Evolutionary conservation across 2,888 invertebrate species (phyloP).

Genomic region (Oligia strigilis): DNA sequence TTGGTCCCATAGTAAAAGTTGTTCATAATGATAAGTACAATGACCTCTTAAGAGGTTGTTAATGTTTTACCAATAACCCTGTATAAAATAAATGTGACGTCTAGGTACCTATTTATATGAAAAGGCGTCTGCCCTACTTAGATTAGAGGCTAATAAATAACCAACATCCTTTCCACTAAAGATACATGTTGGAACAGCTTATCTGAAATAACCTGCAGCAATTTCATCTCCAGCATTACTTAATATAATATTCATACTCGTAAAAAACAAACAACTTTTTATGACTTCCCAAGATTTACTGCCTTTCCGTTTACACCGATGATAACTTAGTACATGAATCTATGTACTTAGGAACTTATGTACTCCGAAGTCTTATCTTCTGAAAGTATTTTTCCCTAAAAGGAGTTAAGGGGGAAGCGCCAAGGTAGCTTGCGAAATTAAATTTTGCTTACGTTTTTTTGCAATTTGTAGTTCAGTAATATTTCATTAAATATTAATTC

Average conservation of each 20-base stretch:
- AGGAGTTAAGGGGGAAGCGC: slow-evolving; percentile 26
- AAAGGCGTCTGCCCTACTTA: background rate
- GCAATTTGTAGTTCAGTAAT: no score
- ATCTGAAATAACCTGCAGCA: slow-evolving; percentile 43
- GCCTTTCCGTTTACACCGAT: slow-evolving; percentile 56
- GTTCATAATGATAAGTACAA: no score
- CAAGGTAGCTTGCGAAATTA: background rate
- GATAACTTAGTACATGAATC: slow-evolving; percentile 50
- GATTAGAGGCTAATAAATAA: background rate
- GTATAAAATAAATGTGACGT: background rate
- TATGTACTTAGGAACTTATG: slow-evolving; percentile 49
- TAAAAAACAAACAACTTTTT: slow-evolving; percentile 67
- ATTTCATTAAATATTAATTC: background rate
- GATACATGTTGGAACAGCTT: slow-evolving; percentile 20
- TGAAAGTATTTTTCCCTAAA: slow-evolving; percentile 38
- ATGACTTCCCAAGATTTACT: slow-evolving; percentile 62
- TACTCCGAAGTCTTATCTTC: slow-evolving; percentile 32
- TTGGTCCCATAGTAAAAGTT: no score
- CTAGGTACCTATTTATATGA: background rate
- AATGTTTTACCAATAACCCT: no score
- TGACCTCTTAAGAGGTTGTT: no score
- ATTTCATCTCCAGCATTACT: slow-evolving; percentile 54
- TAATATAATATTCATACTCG: slow-evolving; percentile 62
- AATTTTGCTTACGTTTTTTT: background rate
- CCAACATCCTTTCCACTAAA: background rate